A percentile compares a stretch with the other conserved stretches of the same genome.
Conservation (phyloP, 2,113 vertebrate species). For the Crocuta crocuta region DNA sequence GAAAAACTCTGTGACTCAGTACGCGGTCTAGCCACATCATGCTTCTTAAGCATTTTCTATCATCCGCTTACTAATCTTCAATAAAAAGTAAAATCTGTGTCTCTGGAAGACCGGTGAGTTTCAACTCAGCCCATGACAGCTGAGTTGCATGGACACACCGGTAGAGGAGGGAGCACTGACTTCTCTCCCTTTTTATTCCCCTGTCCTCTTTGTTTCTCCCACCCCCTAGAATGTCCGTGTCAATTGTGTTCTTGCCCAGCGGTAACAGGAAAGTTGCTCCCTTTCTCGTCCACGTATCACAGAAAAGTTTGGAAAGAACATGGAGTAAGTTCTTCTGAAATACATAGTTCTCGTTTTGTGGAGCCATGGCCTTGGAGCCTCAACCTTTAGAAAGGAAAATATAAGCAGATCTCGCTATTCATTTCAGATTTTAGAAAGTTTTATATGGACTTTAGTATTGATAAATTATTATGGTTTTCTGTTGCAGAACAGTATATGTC, state of each 20-base stretch:
- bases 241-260: background rate
- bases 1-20: slow-evolving; percentile 5
- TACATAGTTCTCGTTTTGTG: background rate
- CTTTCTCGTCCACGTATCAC: background rate
- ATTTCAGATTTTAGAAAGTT: slow-evolving; percentile 11
- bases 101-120: background rate
- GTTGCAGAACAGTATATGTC: background rate
- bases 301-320: background rate
- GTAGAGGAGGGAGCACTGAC: background rate
- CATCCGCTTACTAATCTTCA: background rate
- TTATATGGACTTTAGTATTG: background rate
- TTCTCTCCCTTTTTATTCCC: background rate
- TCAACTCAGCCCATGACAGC: background rate
- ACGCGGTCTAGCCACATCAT: background rate
- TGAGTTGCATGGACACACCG: background rate
- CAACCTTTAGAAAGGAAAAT: background rate
- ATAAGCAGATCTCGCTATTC: background rate
- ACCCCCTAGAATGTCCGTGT: background rate
- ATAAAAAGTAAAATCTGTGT: background rate
- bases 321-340: background rate
- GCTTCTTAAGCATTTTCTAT: background rate
- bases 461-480: background rate
- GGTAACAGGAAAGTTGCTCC: background rate
- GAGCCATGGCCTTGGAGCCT: background rate
- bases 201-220: background rate